These are phyloP conservation scores for Lamprotornis superbus DNA, from an alignment of 2,113 vertebrate species.

Conservation along the genomic window DNA sequence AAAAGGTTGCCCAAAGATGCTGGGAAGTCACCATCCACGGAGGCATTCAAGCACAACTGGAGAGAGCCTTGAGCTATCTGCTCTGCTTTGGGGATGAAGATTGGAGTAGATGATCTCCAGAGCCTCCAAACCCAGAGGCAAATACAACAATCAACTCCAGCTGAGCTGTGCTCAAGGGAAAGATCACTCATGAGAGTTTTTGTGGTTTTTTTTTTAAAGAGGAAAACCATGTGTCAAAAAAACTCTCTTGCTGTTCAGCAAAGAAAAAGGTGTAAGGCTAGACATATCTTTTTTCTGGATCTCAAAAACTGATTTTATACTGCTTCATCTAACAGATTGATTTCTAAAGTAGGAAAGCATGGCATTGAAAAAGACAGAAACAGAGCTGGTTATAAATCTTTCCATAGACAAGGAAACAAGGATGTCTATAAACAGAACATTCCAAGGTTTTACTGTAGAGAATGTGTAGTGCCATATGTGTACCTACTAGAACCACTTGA, in stretches of 20 bases:
- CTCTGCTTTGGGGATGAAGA: background rate
- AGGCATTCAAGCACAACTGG: background rate
- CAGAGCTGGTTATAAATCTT: slow-evolving; percentile 52
- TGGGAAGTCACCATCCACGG: background rate
- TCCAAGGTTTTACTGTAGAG: slow-evolving; percentile 40
- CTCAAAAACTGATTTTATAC: slow-evolving; percentile 41
- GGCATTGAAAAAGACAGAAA: slow-evolving; percentile 50
- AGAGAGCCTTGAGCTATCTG: background rate
- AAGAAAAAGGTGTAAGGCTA: background rate
- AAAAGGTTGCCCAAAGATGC: background rate
- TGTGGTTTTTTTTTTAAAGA: background rate
- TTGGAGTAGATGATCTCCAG: background rate
- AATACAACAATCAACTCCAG: background rate
- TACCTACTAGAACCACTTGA: background rate
- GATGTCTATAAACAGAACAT: slow-evolving; percentile 48
- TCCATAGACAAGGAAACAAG: slow-evolving; percentile 41
- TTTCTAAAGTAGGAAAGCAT: slow-evolving; percentile 60
- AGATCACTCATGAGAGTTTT: background rate
- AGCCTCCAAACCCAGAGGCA: background rate
- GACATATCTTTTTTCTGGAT: slow-evolving; percentile 34
- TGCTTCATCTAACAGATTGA: slow-evolving; percentile 52
- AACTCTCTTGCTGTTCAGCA: background rate
- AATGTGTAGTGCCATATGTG: background rate
- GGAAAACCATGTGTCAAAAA: background rate
- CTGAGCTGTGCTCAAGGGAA: background rate